A percentile compares a stretch with the other conserved stretches of the same genome.
phyloP scores from a whole-genome alignment of 92 coral and sea anemone species.

The Hydrozoanthus gracilis region DNA sequence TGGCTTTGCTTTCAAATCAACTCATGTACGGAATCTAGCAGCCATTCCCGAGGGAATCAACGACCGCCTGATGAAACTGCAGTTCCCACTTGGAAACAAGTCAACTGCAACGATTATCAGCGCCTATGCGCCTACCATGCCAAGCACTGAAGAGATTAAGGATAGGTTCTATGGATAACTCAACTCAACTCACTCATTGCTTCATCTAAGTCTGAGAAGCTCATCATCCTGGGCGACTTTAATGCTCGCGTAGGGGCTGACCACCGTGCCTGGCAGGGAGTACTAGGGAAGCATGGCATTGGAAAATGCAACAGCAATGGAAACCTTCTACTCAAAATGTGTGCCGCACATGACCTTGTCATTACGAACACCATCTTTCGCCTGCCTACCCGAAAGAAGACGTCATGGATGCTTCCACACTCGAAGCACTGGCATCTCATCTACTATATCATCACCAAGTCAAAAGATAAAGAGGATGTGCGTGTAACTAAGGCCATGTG shows the following conservation, averaged over 20 bases:
- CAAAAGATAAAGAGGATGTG: constrained; percentile 34
- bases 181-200: background rate
- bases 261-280: constrained; percentile 8
- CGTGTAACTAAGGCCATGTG: constrained; percentile 22
- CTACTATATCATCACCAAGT: constrained; percentile 32
- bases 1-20: constrained; percentile 8
- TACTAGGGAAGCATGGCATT: constrained; percentile 47
- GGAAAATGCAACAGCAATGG: constrained; percentile 54
- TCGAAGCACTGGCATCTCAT: constrained; percentile 67
- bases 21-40: background rate
- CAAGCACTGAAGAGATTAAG: constrained; percentile 12
- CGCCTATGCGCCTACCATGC: constrained; percentile 12
- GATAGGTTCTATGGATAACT: constrained; percentile 1
- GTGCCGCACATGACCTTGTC: constrained; percentile 32
- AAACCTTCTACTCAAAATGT: constrained; percentile 34
- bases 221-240: constrained; percentile 38
- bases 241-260: constrained; percentile 35
- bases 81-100: constrained; percentile 1
- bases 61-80: constrained; percentile 27
- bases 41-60: background rate
- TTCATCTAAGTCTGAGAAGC: background rate
- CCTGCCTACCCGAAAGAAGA: too few species aligned
- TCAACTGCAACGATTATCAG: background rate
- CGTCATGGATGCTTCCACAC: constrained; percentile 11
- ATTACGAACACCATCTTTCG: constrained; percentile 63